phyloP scores from a whole-genome alignment of 2,888 invertebrate genomes.

The Smittia aterrima region DNA sequence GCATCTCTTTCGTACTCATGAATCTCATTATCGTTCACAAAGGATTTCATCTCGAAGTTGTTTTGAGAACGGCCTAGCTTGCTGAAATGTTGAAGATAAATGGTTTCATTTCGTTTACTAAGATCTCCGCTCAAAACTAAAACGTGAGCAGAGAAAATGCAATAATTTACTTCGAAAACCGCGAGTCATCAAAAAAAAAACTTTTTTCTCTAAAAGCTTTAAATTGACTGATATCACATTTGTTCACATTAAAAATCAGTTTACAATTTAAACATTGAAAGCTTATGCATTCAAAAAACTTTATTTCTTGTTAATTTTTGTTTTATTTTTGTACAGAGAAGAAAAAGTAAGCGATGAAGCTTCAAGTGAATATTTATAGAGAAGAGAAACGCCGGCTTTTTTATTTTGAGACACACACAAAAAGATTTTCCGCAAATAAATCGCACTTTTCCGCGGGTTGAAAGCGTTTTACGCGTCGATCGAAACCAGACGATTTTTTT shows the following conservation, averaged over 20 bases:
- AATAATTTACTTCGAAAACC: slow-evolving; percentile 21
- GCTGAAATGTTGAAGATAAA: slow-evolving; percentile 18
- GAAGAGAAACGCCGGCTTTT: slow-evolving; percentile 19
- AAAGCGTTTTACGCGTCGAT: neutral
- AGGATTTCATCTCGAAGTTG: neutral
- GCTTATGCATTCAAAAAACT: no score
- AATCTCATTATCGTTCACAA: neutral
- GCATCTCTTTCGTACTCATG: neutral
- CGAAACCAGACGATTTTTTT: slow-evolving; percentile 10
- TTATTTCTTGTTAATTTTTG: no score
- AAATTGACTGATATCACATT: neutral
- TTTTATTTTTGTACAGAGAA: neutral
- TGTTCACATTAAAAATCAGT: no score
- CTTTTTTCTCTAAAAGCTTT: neutral
- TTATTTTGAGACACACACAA: slow-evolving; percentile 19
- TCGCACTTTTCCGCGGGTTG: slow-evolving; percentile 22
- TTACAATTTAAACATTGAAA: no score
- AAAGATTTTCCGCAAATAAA: slow-evolving; percentile 25
- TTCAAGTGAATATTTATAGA: slow-evolving; percentile 6
- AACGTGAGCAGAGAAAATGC: slow-evolving; percentile 20
- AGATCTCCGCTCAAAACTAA: neutral
- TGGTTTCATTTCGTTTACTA: neutral
- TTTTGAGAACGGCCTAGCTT: neutral
- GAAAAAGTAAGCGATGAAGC: neutral
- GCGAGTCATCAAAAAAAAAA: neutral